These are phyloP conservation scores for Drosophila bocki DNA, from an alignment of 1,140 invertebrate genomes.

Conservation along the genomic window DNA sequence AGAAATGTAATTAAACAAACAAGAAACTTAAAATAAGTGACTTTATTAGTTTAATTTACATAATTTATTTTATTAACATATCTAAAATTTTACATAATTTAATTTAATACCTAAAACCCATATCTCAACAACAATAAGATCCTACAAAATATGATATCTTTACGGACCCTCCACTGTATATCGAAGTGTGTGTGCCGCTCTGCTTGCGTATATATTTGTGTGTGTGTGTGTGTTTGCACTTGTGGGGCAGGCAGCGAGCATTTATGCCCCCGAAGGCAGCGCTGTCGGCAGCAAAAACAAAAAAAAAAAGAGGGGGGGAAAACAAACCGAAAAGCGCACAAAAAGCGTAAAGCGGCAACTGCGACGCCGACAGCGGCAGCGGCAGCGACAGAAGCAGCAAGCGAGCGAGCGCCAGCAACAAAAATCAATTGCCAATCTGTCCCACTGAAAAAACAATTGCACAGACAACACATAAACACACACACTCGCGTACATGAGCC, in stretches of 20 bases:
- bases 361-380: slow-evolving; percentile 23
- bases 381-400: slow-evolving; percentile 24
- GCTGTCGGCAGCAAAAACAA: slow-evolving; percentile 62
- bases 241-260: slow-evolving; percentile 64
- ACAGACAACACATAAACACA: slow-evolving; percentile 51
- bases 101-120: too few relatives aligned
- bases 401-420: slow-evolving; percentile 54
- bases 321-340: slow-evolving; percentile 58
- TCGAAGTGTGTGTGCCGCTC: slow-evolving; percentile 19
- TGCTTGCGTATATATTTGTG: neutral
- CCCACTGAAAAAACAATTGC: slow-evolving; percentile 83
- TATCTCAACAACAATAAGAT: too few relatives aligned
- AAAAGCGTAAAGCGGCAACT: slow-evolving; percentile 69
- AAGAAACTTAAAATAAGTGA: too few relatives aligned
- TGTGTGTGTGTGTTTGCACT: slow-evolving; percentile 53
- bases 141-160: neutral
- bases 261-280: slow-evolving; percentile 76
- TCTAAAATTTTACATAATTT: too few relatives aligned
- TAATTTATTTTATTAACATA: too few relatives aligned
- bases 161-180: slow-evolving; percentile 24
- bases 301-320: slow-evolving; percentile 14
- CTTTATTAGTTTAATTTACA: too few relatives aligned
- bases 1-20: too few relatives aligned
- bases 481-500: slow-evolving; percentile 45
- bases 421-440: slow-evolving; percentile 83